Conservation (phyloP, 1,140 invertebrate species). For the Heliconius himera region DNA sequence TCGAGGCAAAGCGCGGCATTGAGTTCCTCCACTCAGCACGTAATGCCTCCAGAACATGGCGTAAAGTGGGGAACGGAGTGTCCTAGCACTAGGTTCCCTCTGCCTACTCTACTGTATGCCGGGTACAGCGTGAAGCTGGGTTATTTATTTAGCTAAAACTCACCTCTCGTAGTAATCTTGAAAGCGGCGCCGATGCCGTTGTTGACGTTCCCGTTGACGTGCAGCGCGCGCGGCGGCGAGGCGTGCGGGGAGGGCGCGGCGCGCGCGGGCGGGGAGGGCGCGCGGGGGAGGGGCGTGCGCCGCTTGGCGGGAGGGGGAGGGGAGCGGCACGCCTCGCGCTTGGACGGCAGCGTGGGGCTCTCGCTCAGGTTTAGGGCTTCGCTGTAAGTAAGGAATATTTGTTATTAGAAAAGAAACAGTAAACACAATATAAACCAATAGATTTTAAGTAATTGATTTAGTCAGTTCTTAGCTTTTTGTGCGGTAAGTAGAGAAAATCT, state of each 20-base stretch:
- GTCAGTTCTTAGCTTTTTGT: too few relatives aligned
- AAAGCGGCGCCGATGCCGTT: slow-evolving; percentile 88
- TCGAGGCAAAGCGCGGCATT: too few relatives aligned
- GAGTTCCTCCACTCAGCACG: too few relatives aligned
- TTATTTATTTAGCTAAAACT: not conserved
- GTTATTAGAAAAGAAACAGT: too few relatives aligned
- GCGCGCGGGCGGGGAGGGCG: slow-evolving; percentile 42
- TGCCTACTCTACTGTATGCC: too few relatives aligned
- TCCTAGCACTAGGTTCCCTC: too few relatives aligned
- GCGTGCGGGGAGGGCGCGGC: slow-evolving; percentile 42
- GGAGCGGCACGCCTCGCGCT: slow-evolving; percentile 83
- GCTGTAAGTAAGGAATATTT: slow-evolving; percentile 52
- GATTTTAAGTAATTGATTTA: too few relatives aligned
- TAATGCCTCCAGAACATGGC: too few relatives aligned
- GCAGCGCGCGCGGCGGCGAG: slow-evolving; percentile 48
- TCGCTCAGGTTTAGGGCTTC: slow-evolving; percentile 85
- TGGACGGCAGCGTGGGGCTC: slow-evolving; percentile 81
- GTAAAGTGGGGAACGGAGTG: too few relatives aligned
- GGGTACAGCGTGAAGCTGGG: too few relatives aligned
- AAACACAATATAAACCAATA: too few relatives aligned
- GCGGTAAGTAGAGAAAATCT: too few relatives aligned
- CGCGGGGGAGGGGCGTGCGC: slow-evolving; percentile 65
- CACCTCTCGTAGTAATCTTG: slow-evolving; percentile 94
- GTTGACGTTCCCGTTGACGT: slow-evolving; percentile 64
- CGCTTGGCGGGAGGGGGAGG: slow-evolving; percentile 85